Evolutionary conservation across 2,888 invertebrate species (phyloP).

Genomic region (Dolomedes plantarius): DNA sequence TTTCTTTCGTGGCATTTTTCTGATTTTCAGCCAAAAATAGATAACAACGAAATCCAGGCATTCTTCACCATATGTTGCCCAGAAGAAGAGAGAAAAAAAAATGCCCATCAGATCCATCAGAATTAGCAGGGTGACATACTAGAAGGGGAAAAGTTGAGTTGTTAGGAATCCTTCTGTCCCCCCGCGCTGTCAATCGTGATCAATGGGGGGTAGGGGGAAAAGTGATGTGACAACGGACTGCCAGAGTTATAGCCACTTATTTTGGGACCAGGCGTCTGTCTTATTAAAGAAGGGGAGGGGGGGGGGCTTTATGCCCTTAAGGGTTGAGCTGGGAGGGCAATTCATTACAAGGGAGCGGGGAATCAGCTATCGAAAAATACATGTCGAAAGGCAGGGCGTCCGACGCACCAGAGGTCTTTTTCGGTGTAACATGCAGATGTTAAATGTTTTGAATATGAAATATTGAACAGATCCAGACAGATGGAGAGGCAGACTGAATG

Average conservation of each 20-base stretch:
- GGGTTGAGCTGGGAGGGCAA: neutral
- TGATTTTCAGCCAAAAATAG: neutral
- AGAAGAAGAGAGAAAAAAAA: neutral
- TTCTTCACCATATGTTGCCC: slow-evolving; percentile 17
- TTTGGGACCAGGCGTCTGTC: neutral
- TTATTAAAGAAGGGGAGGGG: neutral
- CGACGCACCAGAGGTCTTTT: too few species aligned
- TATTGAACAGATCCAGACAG: too few species aligned
- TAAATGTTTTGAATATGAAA: too few species aligned
- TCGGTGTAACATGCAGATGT: too few species aligned
- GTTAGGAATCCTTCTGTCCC: neutral
- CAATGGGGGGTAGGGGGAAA: slow-evolving; percentile 30
- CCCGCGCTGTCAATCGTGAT: slow-evolving; percentile 29
- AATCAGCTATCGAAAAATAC: too few species aligned
- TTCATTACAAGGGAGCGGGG: neutral
- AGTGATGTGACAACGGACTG: slow-evolving; percentile 8
- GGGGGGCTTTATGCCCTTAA: neutral
- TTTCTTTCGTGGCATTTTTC: too few species aligned
- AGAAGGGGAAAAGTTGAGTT: neutral
- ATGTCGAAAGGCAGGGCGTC: too few species aligned
- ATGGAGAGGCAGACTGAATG: too few species aligned
- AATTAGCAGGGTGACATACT: slow-evolving; percentile 41
- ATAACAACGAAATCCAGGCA: neutral
- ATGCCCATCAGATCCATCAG: slow-evolving; percentile 39
- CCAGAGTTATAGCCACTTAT: slow-evolving; percentile 53